Evolutionary conservation across 2,888 invertebrate genomes (phyloP), one percentile per base, ranked within the genome.

Genomic region (Drosophila anomalata): DNA sequence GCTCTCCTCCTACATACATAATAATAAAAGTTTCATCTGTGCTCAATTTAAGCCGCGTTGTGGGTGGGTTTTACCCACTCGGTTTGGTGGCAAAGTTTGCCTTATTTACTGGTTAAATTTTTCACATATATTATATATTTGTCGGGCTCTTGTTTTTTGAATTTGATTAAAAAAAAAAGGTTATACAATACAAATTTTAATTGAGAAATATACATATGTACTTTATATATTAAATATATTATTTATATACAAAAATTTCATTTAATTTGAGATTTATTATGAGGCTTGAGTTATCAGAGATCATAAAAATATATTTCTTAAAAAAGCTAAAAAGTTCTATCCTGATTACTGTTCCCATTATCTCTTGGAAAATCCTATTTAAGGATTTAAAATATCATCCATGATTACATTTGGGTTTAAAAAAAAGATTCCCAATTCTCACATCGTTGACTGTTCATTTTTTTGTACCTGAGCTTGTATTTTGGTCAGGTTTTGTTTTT

Each of bases 41-140:
- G 66, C 63, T 66, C 66, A 47, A 31, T 65, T 65, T 65, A 65
- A 65, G 66, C 65, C 67, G 31, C 67, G 46, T 47, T 62, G 65
- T 9, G 65, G 66, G 46, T 9, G 65, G 66, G 46, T 5, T 65
- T 29, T 29, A 46, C 44, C 26, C 62, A n/a, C 17, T 44, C 20
- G 65, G 12, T 17, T 17, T 36, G 36, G 52, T 44, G 17, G 17
- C 12, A 52, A 63, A 63, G 63, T 65, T 52, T 12, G 14, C 36
- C 36, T 36, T 36, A n/a, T 36, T 36, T 36, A 36, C 36, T n/a
- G 29, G 29, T 29, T n/a, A 36, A 7, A 36, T 36, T 36, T 36
- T 36, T 36, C 7, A 20, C 17, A 46, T 42, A 8, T 8, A 8
- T 62, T 33, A 46, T 42, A 8, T 8, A 8, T 62, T 33, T 26